Evolutionary conservation across 2,888 invertebrate species (phyloP).

Genomic region (Nyleta sp.): DNA sequence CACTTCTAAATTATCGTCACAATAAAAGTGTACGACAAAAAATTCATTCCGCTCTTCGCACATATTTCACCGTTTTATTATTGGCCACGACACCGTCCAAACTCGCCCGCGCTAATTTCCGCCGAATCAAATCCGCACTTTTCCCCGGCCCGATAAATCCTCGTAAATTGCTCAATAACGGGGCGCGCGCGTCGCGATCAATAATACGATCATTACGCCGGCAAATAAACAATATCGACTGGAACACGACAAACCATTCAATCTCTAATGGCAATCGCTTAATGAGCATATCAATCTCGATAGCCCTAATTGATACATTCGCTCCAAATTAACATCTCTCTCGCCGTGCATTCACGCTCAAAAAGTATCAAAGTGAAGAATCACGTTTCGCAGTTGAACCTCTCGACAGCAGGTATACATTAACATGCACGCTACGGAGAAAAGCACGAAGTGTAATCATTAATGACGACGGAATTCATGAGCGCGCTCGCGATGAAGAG

Average conservation of each 20-base stretch:
- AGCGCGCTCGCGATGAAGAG: slow-evolving; percentile 58
- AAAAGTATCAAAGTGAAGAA: slow-evolving; percentile 61
- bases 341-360: slow-evolving; percentile 42
- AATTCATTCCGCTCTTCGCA: slow-evolving; percentile 10
- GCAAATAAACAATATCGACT: slow-evolving; percentile 45
- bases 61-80: slow-evolving; percentile 27
- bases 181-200: slow-evolving; percentile 1
- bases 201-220: slow-evolving; percentile 38
- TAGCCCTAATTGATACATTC: slow-evolving; percentile 62
- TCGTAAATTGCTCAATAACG: slow-evolving; percentile 29
- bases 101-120: no score
- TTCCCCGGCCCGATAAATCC: no score
- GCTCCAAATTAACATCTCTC: slow-evolving; percentile 57
- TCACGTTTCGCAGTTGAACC: slow-evolving; percentile 58
- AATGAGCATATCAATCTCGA: slow-evolving; percentile 60
- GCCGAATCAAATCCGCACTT: no score
- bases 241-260: slow-evolving; percentile 44
- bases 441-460: slow-evolving; percentile 58
- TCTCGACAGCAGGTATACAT: slow-evolving; percentile 51
- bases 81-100: background rate
- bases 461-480: slow-evolving; percentile 61
- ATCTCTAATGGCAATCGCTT: slow-evolving; percentile 55
- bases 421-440: slow-evolving; percentile 58
- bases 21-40: slow-evolving; percentile 22
- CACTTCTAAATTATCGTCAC: slow-evolving; percentile 32